These are phyloP conservation scores for Oceanodroma tethys DNA, from an alignment of 2,113 vertebrate species.

Conservation along the genomic window DNA sequence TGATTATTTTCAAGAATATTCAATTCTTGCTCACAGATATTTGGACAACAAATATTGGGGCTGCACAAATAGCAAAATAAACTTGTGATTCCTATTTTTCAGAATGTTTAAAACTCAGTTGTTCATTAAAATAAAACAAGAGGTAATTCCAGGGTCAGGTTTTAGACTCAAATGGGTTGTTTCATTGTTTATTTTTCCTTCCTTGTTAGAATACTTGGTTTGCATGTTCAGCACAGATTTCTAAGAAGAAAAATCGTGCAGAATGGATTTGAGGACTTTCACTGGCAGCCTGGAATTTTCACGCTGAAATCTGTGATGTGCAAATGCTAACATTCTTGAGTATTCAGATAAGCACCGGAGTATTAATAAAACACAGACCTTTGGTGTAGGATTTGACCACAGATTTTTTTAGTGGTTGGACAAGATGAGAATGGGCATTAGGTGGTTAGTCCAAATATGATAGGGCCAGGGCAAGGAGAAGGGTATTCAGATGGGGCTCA, in stretches of 20 bases:
- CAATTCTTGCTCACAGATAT: neutral
- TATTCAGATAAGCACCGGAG: neutral
- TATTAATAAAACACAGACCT: neutral
- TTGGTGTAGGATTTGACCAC: neutral
- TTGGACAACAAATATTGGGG: neutral
- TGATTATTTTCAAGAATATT: neutral
- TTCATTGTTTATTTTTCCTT: neutral
- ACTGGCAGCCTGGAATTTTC: neutral
- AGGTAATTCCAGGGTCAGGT: neutral
- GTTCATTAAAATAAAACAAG: neutral
- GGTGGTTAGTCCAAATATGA: neutral
- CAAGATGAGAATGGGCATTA: accelerated
- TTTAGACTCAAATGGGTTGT: neutral
- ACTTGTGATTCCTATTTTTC: neutral
- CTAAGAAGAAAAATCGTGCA: neutral
- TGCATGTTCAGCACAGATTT: neutral
- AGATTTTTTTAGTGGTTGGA: neutral
- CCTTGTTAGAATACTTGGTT: neutral
- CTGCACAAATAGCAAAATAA: neutral
- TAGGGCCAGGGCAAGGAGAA: neutral
- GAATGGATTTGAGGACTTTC: neutral
- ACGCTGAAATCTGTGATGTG: neutral
- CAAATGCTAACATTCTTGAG: neutral
- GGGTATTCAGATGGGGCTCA: neutral
- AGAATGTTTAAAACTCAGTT: neutral